phyloP scores from a whole-genome alignment of 1,140 invertebrate genomes.

The Eurosta solidaginis region DNA sequence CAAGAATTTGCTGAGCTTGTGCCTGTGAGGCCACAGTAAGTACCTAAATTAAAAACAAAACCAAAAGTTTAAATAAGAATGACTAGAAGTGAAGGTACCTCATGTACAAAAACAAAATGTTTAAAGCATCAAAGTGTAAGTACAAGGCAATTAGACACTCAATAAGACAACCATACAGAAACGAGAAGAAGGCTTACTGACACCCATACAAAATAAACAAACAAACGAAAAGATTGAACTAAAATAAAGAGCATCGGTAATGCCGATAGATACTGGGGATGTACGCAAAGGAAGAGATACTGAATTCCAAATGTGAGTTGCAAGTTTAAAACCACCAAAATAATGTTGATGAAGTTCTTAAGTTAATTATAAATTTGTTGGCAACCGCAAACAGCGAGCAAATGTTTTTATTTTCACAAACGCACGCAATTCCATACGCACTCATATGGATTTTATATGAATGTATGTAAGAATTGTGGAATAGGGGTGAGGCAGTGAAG shows the following conservation, averaged over 20 bases:
- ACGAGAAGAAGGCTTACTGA: not conserved
- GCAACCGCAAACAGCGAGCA: constrained; percentile 31
- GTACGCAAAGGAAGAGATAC: too few relatives aligned
- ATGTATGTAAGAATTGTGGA: not conserved
- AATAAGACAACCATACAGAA: not conserved
- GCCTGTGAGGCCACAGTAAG: not conserved
- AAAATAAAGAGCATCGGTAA: constrained; percentile 26
- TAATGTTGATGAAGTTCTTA: constrained; percentile 33
- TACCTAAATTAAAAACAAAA: not conserved
- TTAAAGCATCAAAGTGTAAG: not conserved
- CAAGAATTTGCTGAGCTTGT: too few relatives aligned
- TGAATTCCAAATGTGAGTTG: not conserved
- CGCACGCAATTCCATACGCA: not conserved
- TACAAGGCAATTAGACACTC: not conserved
- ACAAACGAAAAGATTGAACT: too few relatives aligned
- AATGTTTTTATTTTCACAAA: constrained; percentile 14
- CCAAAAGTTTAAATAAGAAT: not conserved
- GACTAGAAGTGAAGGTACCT: not conserved
- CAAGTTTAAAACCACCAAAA: constrained; percentile 3
- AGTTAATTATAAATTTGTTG: constrained; percentile 34
- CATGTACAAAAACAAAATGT: not conserved
- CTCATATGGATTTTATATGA: too few relatives aligned
- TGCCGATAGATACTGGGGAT: not conserved
- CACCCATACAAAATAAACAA: not conserved
- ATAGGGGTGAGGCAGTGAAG: not conserved